phyloP scores from a whole-genome alignment of 92 coral and sea anemone genomes.

The Chrysogorgia sp. region DNA sequence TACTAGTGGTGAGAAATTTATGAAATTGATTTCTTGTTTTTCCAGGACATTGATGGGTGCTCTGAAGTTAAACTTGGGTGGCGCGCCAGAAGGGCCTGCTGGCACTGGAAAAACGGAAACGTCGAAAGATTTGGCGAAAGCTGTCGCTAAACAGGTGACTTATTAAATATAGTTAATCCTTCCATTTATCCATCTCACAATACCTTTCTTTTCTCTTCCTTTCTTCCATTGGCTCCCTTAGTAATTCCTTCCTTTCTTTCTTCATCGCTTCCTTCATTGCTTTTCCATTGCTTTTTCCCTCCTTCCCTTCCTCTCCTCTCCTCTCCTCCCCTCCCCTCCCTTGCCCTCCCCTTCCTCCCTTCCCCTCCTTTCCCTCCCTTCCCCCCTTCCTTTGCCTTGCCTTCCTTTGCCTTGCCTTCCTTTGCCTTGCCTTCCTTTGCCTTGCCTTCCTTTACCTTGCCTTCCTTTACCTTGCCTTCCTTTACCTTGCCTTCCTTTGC shows the following conservation, averaged over 20 bases:
- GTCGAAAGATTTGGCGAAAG: conserved; percentile 94
- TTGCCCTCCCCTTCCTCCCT: background rate
- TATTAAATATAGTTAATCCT: background rate
- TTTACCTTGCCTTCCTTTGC: background rate
- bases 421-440: background rate
- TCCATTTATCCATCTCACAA: background rate
- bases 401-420: conserved; percentile 5
- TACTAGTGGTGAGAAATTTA: background rate
- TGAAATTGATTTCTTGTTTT: background rate
- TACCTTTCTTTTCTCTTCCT: background rate
- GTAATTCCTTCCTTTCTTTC: background rate
- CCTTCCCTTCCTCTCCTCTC: background rate
- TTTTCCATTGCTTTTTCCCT: background rate
- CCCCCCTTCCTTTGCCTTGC: background rate
- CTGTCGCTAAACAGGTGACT: conserved; percentile 94
- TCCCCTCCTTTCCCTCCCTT: conserved; percentile 6
- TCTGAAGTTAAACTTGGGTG: conserved; percentile 89
- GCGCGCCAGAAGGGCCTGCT: conserved; percentile 99
- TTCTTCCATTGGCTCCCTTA: background rate
- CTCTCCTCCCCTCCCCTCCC: background rate
- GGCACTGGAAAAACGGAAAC: conserved; percentile 99
- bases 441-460: conserved; percentile 4
- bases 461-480: background rate
- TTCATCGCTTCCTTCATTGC: background rate
- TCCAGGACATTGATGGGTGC: conserved; percentile 96